Conservation (phyloP, 1,140 invertebrate species). For the Ceratina australensis region DNA sequence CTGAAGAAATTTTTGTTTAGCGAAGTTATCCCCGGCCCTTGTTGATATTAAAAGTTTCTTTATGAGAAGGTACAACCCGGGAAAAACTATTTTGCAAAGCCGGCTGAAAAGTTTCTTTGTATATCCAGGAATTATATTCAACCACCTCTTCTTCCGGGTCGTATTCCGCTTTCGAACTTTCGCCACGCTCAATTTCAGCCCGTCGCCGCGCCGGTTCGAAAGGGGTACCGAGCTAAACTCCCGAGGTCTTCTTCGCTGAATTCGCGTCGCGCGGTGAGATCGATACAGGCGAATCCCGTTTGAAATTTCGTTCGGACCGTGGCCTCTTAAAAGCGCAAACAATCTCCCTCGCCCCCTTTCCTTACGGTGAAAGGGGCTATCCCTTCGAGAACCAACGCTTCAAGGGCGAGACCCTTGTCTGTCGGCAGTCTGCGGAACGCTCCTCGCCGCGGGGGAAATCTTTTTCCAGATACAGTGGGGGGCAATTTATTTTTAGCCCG, state of each 20-base stretch:
- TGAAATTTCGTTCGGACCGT: slow-evolving; percentile 22
- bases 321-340: slow-evolving; percentile 35
- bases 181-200: slow-evolving; percentile 3
- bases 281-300: neutral
- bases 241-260: neutral
- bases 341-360: slow-evolving; percentile 25
- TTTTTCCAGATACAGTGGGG: slow-evolving; percentile 12
- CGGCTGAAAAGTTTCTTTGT: neutral
- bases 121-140: neutral
- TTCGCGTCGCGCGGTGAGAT: too few relatives aligned
- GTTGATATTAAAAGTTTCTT: slow-evolving; percentile 3
- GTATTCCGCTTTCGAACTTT: neutral
- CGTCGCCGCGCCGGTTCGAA: too few relatives aligned
- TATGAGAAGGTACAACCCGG: neutral
- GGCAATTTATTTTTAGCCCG: slow-evolving; percentile 42
- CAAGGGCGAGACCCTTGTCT: slow-evolving; percentile 19
- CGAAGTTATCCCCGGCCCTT: neutral
- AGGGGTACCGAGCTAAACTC: neutral
- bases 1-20: neutral
- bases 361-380: neutral
- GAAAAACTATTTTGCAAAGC: too few relatives aligned
- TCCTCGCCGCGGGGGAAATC: slow-evolving; percentile 41
- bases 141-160: slow-evolving; percentile 1
- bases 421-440: slow-evolving; percentile 21
- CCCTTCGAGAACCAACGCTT: neutral